Evolutionary conservation across 2,113 vertebrate species (phyloP), one percentile per base, ranked within the genome.

Genomic region (Sinocyclocheilus grahami): DNA sequence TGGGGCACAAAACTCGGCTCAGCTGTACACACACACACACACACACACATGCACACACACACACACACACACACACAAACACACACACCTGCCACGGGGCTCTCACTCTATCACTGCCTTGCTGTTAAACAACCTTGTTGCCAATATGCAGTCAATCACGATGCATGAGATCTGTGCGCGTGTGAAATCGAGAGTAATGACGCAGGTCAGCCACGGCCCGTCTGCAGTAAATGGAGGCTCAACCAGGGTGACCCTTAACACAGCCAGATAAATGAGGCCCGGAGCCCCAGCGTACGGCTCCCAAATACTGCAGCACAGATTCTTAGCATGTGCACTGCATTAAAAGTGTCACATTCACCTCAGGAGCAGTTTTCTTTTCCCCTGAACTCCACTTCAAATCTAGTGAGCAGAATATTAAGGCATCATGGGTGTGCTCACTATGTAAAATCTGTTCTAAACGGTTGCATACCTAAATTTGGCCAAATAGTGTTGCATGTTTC

Each of bases 81-180:
- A 33, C 72, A 75, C 39, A 48, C 72, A 75, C 72, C 39, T 75
- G 65, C 74, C 71, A 65, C 33, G 12, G 46, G 79, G 46, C 20
- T 48, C 37, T 78, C 86, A 39, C 72, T 86, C 82, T 72, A 85
- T 89, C 85, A 86, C 75, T 69, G 83, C 53, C 48, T 37, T 4
- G 60, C 37, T 86, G 76, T 85, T 88, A 84, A 90, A 86, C 76
- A 85, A 86, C 46, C 48, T 42, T 87, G 86, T 82, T 87, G 85
- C 83, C 85, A 84, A 85, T 89, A 87, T 86, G 83, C 53, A 81
- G 62, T 89, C 88, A 80, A 84, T 90, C 90, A 74, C 63, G 72
- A 74, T 69, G 85, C 80, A 75, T 87, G 83, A 33, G 80, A 85
- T 71, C 51, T 63, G 74, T 69, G 82, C 60, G 77, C 37, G 51